Conservation (phyloP, 2,888 invertebrate genomes). For the Oscheius sp. region DNA sequence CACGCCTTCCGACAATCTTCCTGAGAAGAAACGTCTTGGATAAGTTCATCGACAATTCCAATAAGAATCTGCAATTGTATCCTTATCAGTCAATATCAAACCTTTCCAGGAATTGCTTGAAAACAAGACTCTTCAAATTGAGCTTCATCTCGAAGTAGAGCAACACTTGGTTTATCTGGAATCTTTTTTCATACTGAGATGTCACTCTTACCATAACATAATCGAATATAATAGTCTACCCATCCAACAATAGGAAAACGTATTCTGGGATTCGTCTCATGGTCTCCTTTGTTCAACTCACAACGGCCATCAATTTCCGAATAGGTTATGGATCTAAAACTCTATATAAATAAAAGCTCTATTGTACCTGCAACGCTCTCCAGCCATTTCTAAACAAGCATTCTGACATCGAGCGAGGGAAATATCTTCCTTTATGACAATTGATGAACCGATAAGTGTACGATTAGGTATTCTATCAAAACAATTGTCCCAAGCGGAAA, state of each 20-base stretch:
- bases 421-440: conserved; percentile 17
- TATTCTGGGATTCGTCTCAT: conserved; percentile 34
- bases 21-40: conserved; percentile 47
- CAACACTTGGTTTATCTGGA: conserved; percentile 29
- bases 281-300: conserved; percentile 45
- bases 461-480: conserved; percentile 9
- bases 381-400: conserved; percentile 24
- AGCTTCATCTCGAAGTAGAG: conserved; percentile 18
- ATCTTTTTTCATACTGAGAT: background rate
- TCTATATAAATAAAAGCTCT: background rate
- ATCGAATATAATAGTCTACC: conserved; percentile 48
- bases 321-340: conserved; percentile 42
- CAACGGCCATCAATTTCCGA: conserved; percentile 36
- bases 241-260: conserved; percentile 33
- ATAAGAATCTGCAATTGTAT: conserved; percentile 42
- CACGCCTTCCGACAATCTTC: conserved; percentile 51
- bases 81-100: background rate
- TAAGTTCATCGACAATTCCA: conserved; percentile 59
- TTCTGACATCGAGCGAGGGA: conserved; percentile 18
- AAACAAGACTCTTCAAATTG: conserved; percentile 26
- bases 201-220: conserved; percentile 36
- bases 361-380: conserved; percentile 25
- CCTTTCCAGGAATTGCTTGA: conserved; percentile 24
- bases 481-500: conserved; percentile 14
- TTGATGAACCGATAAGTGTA: conserved; percentile 10